A percentile compares a stretch with the other conserved stretches of the same genome.
Conservation (phyloP, 2,113 vertebrate genomes). For the Pampusana beccarii region DNA sequence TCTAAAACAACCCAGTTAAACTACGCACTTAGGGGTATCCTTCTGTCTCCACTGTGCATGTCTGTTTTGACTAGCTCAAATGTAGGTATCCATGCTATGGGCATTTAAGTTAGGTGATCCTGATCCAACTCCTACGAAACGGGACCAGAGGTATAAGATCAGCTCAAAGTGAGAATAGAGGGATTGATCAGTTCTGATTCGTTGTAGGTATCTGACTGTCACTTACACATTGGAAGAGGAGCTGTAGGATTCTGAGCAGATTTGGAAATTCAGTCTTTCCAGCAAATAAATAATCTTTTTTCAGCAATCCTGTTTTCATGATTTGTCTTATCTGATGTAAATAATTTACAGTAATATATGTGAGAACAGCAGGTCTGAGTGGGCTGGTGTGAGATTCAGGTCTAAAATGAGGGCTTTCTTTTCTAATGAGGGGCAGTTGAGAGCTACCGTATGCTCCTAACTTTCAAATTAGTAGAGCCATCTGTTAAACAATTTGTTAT, state of each 20-base stretch:
- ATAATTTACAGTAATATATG: constrained; percentile 75
- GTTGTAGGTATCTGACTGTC: neutral
- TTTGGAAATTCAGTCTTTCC: neutral
- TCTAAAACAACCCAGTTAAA: neutral
- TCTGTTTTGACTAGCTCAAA: neutral
- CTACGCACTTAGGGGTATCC: neutral
- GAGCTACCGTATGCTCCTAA: constrained; percentile 71
- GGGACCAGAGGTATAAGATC: neutral
- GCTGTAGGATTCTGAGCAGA: neutral
- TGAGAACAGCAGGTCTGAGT: constrained; percentile 76
- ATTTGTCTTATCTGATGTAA: constrained; percentile 69
- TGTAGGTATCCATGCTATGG: rapidly evolving
- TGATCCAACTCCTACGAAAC: neutral
- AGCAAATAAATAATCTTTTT: constrained; percentile 46
- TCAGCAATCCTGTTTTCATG: constrained; percentile 64
- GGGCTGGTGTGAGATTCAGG: constrained; percentile 55
- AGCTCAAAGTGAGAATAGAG: neutral
- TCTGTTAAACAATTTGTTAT: constrained; percentile 71
- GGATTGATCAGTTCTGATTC: neutral
- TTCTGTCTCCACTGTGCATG: neutral
- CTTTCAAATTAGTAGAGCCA: constrained; percentile 73
- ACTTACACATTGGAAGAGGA: neutral
- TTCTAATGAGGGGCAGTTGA: constrained; percentile 76
- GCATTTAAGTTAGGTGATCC: neutral
- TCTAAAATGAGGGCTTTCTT: constrained; percentile 71